Evolutionary conservation across 2,888 invertebrate genomes (phyloP).

Genomic region (Diloba caeruleocephala): DNA sequence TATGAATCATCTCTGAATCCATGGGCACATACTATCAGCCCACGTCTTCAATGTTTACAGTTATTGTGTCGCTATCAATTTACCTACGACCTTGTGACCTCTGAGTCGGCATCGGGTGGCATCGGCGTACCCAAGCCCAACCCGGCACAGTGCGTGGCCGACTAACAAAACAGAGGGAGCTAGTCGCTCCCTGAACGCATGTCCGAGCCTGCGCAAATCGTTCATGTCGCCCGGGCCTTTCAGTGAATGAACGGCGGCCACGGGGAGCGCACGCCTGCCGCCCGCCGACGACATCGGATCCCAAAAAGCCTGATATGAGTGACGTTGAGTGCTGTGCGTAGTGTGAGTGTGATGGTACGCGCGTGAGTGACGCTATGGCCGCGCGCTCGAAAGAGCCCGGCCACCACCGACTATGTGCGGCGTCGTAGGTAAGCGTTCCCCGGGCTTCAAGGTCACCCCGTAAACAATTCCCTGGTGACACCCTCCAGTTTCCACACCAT

Average conservation of each 20-base stretch:
- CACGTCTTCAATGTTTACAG: constrained; percentile 61
- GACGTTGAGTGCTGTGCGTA: constrained; percentile 71
- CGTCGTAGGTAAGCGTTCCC: constrained; percentile 77
- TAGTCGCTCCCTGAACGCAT: constrained; percentile 72
- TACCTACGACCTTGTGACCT: constrained; percentile 84
- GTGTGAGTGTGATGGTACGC: constrained; percentile 71
- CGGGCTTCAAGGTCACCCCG: constrained; percentile 76
- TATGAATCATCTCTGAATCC: constrained; percentile 26
- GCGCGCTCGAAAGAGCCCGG: constrained; percentile 80
- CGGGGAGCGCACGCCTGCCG: constrained; percentile 66
- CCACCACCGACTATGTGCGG: constrained; percentile 80
- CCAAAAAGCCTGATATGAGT: constrained; percentile 70
- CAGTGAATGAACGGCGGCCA: constrained; percentile 82
- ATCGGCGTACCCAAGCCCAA: constrained; percentile 63
- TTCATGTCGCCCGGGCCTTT: constrained; percentile 76
- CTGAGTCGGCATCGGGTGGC: constrained; percentile 68
- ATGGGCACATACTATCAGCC: constrained; percentile 16
- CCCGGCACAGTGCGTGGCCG: constrained; percentile 74
- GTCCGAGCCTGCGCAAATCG: constrained; percentile 81
- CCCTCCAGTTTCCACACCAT: constrained; percentile 48
- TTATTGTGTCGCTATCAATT: constrained; percentile 64
- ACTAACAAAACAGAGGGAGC: constrained; percentile 75
- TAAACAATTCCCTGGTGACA: constrained; percentile 70
- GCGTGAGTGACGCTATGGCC: constrained; percentile 82
- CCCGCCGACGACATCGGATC: constrained; percentile 49